phyloP scores from a whole-genome alignment of 1,140 invertebrate species.

The Cydia splendana region DNA sequence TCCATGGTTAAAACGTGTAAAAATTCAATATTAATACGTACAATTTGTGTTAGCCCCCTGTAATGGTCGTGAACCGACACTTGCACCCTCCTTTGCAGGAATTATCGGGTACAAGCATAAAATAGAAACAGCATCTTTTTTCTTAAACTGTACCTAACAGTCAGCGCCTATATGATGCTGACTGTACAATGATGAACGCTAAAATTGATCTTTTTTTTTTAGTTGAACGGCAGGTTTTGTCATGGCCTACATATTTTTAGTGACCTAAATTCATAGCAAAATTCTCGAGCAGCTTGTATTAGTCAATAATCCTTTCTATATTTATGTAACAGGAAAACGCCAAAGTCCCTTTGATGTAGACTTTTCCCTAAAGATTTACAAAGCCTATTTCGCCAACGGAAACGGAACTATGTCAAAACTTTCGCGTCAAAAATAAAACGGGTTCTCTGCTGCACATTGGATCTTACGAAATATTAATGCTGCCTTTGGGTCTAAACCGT shows the following conservation, averaged over 20 bases:
- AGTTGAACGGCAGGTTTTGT: too few relatives aligned
- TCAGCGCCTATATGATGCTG: too few relatives aligned
- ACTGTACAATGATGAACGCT: too few relatives aligned
- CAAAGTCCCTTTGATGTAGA: conserved; percentile 5
- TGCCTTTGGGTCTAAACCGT: background rate
- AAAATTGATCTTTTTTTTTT: too few relatives aligned
- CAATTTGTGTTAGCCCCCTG: too few relatives aligned
- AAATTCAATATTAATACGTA: too few relatives aligned
- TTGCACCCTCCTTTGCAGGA: too few relatives aligned
- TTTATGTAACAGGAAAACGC: conserved; percentile 14
- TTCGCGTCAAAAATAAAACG: conserved; percentile 8
- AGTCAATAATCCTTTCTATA: background rate
- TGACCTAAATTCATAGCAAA: background rate
- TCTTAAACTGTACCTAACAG: too few relatives aligned
- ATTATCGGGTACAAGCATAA: too few relatives aligned
- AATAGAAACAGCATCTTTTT: too few relatives aligned
- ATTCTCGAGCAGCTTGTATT: background rate
- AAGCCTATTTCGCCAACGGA: conserved; percentile 10
- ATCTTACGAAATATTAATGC: conserved; percentile 8
- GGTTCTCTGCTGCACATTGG: background rate
- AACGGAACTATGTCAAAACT: conserved; percentile 13
- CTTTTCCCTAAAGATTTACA: conserved; percentile 14
- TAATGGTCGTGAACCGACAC: too few relatives aligned
- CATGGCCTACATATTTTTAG: background rate
- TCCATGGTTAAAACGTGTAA: too few relatives aligned